These are phyloP conservation scores for Laterallus jamaicensis DNA, from an alignment of 2,113 vertebrate species.

Conservation along the genomic window DNA sequence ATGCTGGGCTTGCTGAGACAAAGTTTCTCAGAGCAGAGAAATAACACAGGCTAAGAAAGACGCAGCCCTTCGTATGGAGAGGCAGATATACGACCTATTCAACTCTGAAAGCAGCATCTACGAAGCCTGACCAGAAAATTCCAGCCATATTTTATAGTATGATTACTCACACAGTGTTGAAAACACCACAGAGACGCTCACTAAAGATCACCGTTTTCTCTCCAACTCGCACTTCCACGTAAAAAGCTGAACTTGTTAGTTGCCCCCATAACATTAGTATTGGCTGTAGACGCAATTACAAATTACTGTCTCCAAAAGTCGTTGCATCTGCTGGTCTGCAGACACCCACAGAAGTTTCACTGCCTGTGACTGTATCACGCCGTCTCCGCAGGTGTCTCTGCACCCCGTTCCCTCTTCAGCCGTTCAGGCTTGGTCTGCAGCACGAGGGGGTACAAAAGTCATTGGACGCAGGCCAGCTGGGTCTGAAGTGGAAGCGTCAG, in stretches of 20 bases:
- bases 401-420: not conserved
- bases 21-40: not conserved
- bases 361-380: not conserved
- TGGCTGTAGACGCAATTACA: not conserved
- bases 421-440: not conserved
- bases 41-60: not conserved
- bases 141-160: not conserved
- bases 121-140: not conserved
- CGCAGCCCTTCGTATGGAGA: not conserved
- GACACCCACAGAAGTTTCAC: not conserved
- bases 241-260: not conserved
- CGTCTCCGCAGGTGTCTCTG: not conserved
- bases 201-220: not conserved
- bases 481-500: not conserved
- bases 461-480: rapidly evolving
- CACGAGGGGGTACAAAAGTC: not conserved
- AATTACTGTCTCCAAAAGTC: not conserved
- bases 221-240: not conserved
- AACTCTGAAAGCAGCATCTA: not conserved
- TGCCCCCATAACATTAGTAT: not conserved
- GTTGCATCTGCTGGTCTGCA: not conserved
- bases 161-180: conserved; percentile 3
- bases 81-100: not conserved
- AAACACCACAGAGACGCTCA: not conserved
- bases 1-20: not conserved